Evolutionary conservation across 2,888 invertebrate species (phyloP).

Genomic region (Drosophila robusta): DNA sequence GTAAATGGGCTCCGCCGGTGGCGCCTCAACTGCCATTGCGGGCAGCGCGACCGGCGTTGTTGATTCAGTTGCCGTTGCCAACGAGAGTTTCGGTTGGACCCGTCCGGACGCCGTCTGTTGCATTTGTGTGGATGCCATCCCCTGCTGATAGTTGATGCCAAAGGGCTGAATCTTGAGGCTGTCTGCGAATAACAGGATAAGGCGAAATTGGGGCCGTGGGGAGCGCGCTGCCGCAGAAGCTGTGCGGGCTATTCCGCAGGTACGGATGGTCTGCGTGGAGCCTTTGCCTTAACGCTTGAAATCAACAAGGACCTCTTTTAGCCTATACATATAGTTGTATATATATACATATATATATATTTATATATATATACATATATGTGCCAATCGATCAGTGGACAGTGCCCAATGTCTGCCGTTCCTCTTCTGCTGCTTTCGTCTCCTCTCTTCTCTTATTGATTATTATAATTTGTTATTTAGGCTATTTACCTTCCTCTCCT

Average conservation of each 20-base stretch:
- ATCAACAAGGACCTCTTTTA: too few species aligned
- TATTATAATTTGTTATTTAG: constrained; percentile 5
- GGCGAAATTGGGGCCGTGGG: background rate
- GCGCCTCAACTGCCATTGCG: background rate
- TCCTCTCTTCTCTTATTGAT: constrained; percentile 6
- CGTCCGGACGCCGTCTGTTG: background rate
- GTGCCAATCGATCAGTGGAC: background rate
- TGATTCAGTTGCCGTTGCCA: background rate
- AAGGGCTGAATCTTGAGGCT: background rate
- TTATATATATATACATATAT: background rate
- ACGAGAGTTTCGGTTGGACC: background rate
- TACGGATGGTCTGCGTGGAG: too few species aligned
- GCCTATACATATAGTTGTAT: background rate
- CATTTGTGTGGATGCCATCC: constrained; percentile 21
- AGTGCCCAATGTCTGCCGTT: background rate
- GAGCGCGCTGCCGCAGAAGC: too few species aligned
- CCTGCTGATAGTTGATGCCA: background rate
- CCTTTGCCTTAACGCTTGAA: background rate
- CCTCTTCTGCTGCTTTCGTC: background rate
- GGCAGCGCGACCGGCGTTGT: background rate
- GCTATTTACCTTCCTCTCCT: constrained; percentile 11
- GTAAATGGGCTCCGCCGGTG: constrained; percentile 26
- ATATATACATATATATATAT: background rate
- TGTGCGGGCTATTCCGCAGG: too few species aligned
- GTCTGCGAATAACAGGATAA: background rate